These are phyloP conservation scores for Chromis chromis DNA, from an alignment of 2,797 vertebrate genomes.

Conservation along the genomic window DNA sequence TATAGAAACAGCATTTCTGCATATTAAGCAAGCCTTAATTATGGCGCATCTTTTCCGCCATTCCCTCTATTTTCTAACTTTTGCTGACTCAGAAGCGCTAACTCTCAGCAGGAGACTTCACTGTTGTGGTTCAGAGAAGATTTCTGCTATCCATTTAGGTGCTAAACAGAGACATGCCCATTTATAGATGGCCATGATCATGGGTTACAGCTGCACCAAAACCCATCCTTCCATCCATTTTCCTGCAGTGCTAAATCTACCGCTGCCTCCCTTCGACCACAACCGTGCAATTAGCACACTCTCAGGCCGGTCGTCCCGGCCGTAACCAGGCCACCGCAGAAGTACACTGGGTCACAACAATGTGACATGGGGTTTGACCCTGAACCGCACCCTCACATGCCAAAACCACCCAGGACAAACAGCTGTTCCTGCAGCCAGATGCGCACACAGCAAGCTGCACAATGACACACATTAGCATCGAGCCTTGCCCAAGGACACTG, in stretches of 20 bases:
- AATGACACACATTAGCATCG: conserved; percentile 47
- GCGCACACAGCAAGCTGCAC: conserved; percentile 47
- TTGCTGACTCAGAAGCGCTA: conserved; percentile 58
- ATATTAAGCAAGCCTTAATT: conserved; percentile 35
- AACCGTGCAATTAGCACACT: conserved; percentile 78
- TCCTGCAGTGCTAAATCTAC: conserved; percentile 48
- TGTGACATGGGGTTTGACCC: conserved; percentile 73
- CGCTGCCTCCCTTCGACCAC: conserved; percentile 65
- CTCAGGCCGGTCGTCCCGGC: conserved; percentile 57
- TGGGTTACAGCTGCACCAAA: conserved; percentile 60
- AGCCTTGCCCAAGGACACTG: conserved; percentile 21
- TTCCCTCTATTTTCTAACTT: conserved; percentile 39
- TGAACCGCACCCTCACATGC: conserved; percentile 59
- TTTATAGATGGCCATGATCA: conserved; percentile 78
- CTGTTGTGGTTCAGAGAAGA: conserved; percentile 55
- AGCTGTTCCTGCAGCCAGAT: conserved; percentile 72
- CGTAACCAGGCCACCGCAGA: conserved; percentile 65
- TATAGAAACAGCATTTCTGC: conserved; percentile 3
- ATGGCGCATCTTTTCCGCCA: conserved; percentile 17
- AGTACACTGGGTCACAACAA: conserved; percentile 71
- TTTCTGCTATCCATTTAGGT: conserved; percentile 57
- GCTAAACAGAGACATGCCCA: conserved; percentile 67
- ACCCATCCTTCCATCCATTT: conserved; percentile 52
- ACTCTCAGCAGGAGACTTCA: conserved; percentile 49
- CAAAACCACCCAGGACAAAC: conserved; percentile 78